Percentiles rank a stretch among this genome's conserved stretches.
These are phyloP conservation scores for Triops cancriformis DNA, from an alignment of 1,140 invertebrate species.

Conservation along the genomic window DNA sequence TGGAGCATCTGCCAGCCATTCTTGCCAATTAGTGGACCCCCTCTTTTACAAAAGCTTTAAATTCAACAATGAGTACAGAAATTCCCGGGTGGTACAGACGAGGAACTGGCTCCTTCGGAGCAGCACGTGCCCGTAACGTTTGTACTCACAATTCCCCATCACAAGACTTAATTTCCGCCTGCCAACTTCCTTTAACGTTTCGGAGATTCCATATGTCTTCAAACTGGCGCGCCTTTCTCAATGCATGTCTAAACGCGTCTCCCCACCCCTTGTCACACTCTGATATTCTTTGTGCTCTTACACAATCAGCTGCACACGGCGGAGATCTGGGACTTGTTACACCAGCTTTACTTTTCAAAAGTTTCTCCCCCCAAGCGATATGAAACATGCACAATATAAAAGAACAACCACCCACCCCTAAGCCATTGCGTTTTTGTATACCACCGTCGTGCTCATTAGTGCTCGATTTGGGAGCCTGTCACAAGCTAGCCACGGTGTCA, in stretches of 20 bases:
- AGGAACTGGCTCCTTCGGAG: neutral
- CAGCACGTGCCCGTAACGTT: constrained; percentile 7
- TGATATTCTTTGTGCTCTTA: neutral
- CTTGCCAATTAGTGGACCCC: constrained; percentile 12
- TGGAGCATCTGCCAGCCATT: constrained; percentile 5
- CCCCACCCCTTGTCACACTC: neutral
- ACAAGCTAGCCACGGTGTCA: constrained; percentile 9
- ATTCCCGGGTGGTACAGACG: neutral
- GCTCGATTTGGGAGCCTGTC: constrained; percentile 10
- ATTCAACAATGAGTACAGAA: constrained; percentile 3
- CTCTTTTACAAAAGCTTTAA: neutral
- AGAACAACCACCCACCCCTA: neutral
- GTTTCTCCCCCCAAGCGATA: neutral
- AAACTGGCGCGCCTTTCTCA: neutral
- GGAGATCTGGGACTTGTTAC: neutral
- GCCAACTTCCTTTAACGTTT: neutral
- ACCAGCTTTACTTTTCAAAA: neutral
- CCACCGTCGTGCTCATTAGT: constrained; percentile 12
- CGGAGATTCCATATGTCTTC: neutral
- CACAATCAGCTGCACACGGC: neutral
- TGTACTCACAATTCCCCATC: neutral
- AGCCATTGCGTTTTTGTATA: neutral
- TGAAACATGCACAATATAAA: neutral
- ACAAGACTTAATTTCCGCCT: constrained; percentile 13
- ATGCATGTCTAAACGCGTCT: neutral